These are phyloP conservation scores for Brachypodius melanocephalos DNA, from an alignment of 2,113 vertebrate genomes.

Conservation along the genomic window DNA sequence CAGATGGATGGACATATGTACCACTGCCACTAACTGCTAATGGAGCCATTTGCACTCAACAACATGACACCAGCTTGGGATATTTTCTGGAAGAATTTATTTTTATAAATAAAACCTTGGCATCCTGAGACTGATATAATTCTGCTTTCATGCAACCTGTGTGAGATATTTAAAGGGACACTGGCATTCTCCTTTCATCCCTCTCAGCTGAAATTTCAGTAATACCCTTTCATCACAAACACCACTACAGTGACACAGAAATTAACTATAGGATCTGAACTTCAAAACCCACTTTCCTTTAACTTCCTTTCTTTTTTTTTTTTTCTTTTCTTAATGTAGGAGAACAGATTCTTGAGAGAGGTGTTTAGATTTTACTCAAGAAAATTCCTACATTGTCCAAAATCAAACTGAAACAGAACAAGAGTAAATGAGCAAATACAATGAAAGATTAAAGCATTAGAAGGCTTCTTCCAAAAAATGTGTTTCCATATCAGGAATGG, in stretches of 20 bases:
- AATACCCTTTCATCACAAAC: background rate
- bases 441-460: background rate
- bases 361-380: background rate
- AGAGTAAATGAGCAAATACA: background rate
- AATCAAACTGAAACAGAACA: background rate
- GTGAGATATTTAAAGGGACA: background rate
- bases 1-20: slow-evolving; percentile 54
- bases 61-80: background rate
- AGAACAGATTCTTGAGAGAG: background rate
- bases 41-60: slow-evolving; percentile 7
- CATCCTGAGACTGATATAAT: background rate
- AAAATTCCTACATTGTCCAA: background rate
- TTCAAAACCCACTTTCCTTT: background rate
- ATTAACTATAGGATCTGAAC: background rate
- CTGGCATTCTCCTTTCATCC: background rate
- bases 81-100: slow-evolving; percentile 12
- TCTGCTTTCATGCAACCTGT: background rate
- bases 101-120: slow-evolving; percentile 44
- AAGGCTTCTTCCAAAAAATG: background rate
- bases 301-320: background rate
- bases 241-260: background rate
- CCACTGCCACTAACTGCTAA: background rate
- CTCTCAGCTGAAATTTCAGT: background rate
- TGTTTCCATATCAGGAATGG: background rate
- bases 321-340: background rate